Percentiles rank a stretch among this genome's conserved stretches.
Evolutionary conservation across 2,113 vertebrate genomes (phyloP).

Genomic region (Psammodynastes pulverulentus): DNA sequence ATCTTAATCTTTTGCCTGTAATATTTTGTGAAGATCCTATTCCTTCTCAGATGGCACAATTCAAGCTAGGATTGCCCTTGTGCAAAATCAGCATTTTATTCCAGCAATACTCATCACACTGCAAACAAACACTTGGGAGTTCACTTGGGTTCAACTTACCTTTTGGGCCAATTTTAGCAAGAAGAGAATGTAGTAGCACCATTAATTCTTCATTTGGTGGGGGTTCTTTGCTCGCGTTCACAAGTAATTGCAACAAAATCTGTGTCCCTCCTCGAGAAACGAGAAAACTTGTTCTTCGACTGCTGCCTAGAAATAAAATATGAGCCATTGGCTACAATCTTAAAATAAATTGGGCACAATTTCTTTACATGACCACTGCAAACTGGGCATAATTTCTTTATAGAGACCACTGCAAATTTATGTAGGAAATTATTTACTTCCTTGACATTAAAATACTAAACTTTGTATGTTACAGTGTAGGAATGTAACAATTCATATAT

Average conservation of each 20-base stretch:
- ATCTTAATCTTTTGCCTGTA: background rate
- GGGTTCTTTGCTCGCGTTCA: constrained; percentile 80
- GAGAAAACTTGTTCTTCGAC: constrained; percentile 81
- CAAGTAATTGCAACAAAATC: constrained; percentile 84
- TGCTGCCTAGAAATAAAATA: constrained; percentile 74
- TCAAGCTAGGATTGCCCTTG: background rate
- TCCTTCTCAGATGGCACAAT: background rate
- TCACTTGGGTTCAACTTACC: constrained; percentile 66
- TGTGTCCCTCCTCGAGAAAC: constrained; percentile 91
- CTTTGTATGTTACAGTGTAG: background rate
- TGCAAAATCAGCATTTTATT: background rate
- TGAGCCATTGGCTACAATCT: background rate
- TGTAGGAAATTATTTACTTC: background rate
- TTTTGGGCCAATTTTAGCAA: constrained; percentile 94
- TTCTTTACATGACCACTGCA: background rate
- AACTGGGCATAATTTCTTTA: background rate
- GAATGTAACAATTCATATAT: background rate
- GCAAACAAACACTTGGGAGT: background rate
- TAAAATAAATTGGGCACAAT: background rate
- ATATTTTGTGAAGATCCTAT: background rate
- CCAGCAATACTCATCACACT: background rate
- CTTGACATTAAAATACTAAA: background rate
- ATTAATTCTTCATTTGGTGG: constrained; percentile 88
- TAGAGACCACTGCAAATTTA: background rate
- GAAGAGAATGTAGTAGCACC: constrained; percentile 88